Conservation (phyloP, 2,113 vertebrate genomes). For the Nanorana parkeri region DNA sequence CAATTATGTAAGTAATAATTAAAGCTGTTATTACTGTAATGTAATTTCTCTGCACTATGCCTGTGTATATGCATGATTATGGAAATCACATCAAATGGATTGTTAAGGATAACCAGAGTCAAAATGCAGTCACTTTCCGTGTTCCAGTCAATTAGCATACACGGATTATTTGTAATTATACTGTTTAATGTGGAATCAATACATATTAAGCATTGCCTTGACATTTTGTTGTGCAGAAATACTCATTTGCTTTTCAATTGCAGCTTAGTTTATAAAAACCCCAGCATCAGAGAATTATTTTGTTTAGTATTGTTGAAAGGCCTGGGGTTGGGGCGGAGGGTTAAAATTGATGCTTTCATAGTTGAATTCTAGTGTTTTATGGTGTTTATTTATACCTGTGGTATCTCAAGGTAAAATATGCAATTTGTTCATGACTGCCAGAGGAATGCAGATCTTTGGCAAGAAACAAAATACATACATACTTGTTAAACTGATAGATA, state of each 20-base stretch:
- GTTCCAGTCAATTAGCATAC: slow-evolving; percentile 28
- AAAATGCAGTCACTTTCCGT: background rate
- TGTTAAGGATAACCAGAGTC: slow-evolving; percentile 14
- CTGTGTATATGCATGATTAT: slow-evolving; percentile 37
- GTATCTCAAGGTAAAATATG: no score
- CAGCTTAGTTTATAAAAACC: no score
- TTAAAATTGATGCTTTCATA: no score
- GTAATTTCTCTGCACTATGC: slow-evolving; percentile 10
- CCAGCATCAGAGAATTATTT: no score
- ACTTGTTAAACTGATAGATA: no score
- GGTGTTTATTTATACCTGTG: no score
- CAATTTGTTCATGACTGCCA: no score
- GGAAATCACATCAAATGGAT: slow-evolving; percentile 32
- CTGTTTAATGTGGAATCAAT: slow-evolving; percentile 20
- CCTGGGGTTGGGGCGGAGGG: no score
- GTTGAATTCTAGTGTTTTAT: no score
- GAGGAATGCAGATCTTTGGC: no score
- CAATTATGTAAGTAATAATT: slow-evolving; percentile 33
- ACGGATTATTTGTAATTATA: slow-evolving; percentile 15
- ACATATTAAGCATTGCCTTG: background rate
- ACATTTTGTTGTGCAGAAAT: background rate
- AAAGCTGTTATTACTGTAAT: slow-evolving; percentile 26
- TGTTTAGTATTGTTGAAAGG: no score
- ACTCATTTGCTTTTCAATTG: background rate
- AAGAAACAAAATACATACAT: no score